These are phyloP conservation scores for Apis dorsata DNA, from an alignment of 1,140 invertebrate species.

Conservation along the genomic window DNA sequence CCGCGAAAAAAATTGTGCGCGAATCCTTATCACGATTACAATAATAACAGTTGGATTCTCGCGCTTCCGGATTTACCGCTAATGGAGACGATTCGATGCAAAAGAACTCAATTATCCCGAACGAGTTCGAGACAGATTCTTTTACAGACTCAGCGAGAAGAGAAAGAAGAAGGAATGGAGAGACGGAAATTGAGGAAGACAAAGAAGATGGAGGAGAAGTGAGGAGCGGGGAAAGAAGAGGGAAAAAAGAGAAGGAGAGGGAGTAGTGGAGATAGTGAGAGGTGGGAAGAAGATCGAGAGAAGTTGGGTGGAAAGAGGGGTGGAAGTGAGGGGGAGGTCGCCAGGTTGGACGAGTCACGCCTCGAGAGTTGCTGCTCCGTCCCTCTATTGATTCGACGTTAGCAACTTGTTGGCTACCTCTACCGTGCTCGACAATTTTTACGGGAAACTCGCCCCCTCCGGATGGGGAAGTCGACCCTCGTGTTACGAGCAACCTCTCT, in stretches of 20 bases:
- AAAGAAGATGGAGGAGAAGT: background rate
- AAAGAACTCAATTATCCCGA: conserved; percentile 68
- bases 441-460: background rate
- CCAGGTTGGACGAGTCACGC: conserved; percentile 57
- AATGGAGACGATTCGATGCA: conserved; percentile 42
- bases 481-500: background rate
- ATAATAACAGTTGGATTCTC: background rate
- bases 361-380: conserved; percentile 65
- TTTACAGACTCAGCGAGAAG: background rate
- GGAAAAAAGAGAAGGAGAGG: background rate
- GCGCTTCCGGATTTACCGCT: background rate
- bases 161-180: conserved; percentile 32
- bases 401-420: conserved; percentile 77
- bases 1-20: no score
- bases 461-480: background rate
- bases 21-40: no score
- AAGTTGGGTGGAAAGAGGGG: conserved; percentile 15
- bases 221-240: conserved; percentile 25
- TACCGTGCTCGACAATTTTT: conserved; percentile 37
- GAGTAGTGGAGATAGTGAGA: background rate
- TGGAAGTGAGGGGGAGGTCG: conserved; percentile 9
- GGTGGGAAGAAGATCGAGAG: background rate
- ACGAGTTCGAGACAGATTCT: conserved; percentile 10
- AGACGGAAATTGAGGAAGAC: conserved; percentile 48
- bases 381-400: conserved; percentile 77